A percentile compares a stretch with the other conserved stretches of the same genome.
These are phyloP conservation scores for Lepidostoma basale DNA, from an alignment of 1,140 invertebrate genomes.

Conservation along the genomic window DNA sequence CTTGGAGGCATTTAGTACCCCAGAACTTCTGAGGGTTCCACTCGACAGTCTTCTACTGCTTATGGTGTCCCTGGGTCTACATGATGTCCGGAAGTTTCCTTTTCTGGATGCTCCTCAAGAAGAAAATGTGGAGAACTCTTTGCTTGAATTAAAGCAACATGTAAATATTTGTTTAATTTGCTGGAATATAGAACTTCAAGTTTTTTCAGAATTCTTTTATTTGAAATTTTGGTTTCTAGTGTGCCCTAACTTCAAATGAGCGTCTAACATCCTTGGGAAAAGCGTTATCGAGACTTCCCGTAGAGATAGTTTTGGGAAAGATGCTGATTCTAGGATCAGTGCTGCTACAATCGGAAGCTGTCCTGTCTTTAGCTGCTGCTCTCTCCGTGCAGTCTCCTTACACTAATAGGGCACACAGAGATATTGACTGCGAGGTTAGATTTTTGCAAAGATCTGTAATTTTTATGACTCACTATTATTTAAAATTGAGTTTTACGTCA, in stretches of 20 bases:
- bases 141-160: conserved; percentile 87
- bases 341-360: conserved; percentile 90
- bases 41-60: conserved; percentile 91
- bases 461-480: not conserved
- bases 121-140: conserved; percentile 85
- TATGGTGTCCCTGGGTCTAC: conserved; percentile 94
- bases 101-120: conserved; percentile 90
- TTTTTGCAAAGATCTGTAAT: not conserved
- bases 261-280: conserved; percentile 89
- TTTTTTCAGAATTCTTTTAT: too few species aligned
- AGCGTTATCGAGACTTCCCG: conserved; percentile 87
- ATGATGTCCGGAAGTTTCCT: conserved; percentile 90
- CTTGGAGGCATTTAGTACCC: conserved; percentile 82
- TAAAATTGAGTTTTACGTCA: not conserved
- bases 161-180: conserved; percentile 57
- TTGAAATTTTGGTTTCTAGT: conserved; percentile 62
- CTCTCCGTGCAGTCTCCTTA: conserved; percentile 94
- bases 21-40: conserved; percentile 91
- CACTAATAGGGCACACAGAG: conserved; percentile 85
- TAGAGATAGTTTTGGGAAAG: conserved; percentile 95
- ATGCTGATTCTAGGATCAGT: conserved; percentile 93
- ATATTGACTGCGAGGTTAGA: conserved; percentile 79
- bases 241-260: conserved; percentile 82
- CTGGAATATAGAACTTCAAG: too few species aligned
- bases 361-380: conserved; percentile 88